Base-by-base conservation (phyloP, 2,113 vertebrate genomes). In the Tragelaphus buxtoni region DNA sequence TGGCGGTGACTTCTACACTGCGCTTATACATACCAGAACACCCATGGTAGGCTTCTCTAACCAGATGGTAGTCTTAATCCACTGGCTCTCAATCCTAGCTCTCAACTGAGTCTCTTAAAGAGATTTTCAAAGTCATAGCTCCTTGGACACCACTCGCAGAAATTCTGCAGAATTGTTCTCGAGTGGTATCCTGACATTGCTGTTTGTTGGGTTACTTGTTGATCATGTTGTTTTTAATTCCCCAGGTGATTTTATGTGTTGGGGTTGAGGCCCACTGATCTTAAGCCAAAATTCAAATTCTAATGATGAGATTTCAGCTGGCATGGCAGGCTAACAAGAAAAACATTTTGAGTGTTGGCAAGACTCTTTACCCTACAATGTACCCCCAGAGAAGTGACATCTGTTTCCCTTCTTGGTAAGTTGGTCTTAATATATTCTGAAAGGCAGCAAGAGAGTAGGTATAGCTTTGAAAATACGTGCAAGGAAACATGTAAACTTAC, bases 331-430 rank as follows among this genome's bases (percentile, higher is more conserved):
- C 32, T 56, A 86, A 35, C 42, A 65, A 90, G 69, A 84, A 76
- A 93, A 91, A 72, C 9, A 69, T 45, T 55, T 8, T 55, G 30
- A 86, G 28, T 45, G 30, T 32, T 58, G 56, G 85, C 56, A 95
- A 96, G 26, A 53, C 13, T 77, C 35, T 35, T 12, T 1, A 74
- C 22, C 65, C 92, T 76, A 51, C 60, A 95, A 94, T 56, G 76
- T 47, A 88, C 7, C 30, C 28, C 28, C 60, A 87, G 0, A 28
- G 65, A 94, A 90, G 49, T 69, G 77, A 90, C 93, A 86, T 94
- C 87, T 82, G 61, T 85, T 91, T 92, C 51, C 47, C 45, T 90
- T 96, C 87, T 88, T 63, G 81, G 39, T 77, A 94, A 93, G 26
- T 20, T 58, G 77, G 49, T 32, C 39, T 88, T 80, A 91, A 95